Evolutionary conservation across 2,888 invertebrate species (phyloP).

Genomic region (Caenorhabditis angaria): DNA sequence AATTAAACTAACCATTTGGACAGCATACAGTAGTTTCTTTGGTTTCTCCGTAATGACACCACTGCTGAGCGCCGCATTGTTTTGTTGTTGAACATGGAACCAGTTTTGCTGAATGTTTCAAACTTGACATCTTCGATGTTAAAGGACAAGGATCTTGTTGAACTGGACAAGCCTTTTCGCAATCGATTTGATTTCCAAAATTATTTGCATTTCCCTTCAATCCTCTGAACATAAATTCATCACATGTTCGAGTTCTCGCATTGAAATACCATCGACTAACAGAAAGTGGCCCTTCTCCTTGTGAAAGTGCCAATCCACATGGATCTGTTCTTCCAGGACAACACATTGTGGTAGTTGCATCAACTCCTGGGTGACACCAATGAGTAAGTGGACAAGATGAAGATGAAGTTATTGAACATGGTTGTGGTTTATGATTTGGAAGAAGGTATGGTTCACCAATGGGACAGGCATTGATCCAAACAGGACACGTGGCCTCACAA

Average conservation of each 20-base stretch:
- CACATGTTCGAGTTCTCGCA: constrained; percentile 53
- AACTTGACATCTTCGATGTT: constrained; percentile 40
- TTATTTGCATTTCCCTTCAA: constrained; percentile 69
- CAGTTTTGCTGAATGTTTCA: constrained; percentile 45
- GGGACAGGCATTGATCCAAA: constrained; percentile 66
- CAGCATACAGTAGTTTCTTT: constrained; percentile 68
- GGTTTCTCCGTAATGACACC: constrained; percentile 68
- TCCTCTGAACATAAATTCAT: constrained; percentile 63
- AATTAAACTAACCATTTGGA: constrained; percentile 57
- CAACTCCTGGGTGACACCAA: constrained; percentile 63
- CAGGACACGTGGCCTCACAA: constrained; percentile 65
- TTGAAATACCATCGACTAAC: constrained; percentile 62
- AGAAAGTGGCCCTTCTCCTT: constrained; percentile 59
- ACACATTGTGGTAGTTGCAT: constrained; percentile 60
- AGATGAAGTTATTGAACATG: constrained; percentile 12
- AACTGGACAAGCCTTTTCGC: constrained; percentile 62
- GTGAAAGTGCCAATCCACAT: constrained; percentile 48
- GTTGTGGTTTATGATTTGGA: constrained; percentile 48
- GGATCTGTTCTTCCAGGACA: constrained; percentile 64
- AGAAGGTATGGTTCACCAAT: constrained; percentile 61
- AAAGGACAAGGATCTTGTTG: constrained; percentile 62
- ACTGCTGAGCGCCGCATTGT: constrained; percentile 60
- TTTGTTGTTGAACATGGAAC: constrained; percentile 52
- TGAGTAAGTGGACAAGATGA: constrained; percentile 58
- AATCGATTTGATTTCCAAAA: constrained; percentile 57